A percentile compares a stretch with the other conserved stretches of the same genome.
These are phyloP conservation scores for Macrosteles quadrilineatus DNA, from an alignment of 1,140 invertebrate species.

Conservation along the genomic window DNA sequence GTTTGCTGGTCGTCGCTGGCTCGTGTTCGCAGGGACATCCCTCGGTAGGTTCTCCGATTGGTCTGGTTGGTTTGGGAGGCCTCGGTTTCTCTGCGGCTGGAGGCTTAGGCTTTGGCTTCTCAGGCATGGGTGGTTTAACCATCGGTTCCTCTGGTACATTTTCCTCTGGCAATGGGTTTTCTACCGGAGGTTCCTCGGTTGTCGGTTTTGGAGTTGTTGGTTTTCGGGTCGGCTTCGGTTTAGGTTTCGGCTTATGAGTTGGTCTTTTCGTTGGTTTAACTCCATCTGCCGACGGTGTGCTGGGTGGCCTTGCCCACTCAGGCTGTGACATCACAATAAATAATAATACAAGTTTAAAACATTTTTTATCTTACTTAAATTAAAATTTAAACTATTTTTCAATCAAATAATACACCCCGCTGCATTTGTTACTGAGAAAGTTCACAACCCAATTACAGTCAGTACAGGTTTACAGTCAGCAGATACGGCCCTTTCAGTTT, in stretches of 20 bases:
- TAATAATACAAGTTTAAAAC: too few relatives aligned
- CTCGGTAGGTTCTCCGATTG: not conserved
- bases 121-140: not conserved
- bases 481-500: too few relatives aligned
- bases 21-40: slow-evolving; percentile 17
- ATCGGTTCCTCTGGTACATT: not conserved
- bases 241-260: slow-evolving; percentile 28
- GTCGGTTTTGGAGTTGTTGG: slow-evolving; percentile 26
- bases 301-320: slow-evolving; percentile 68
- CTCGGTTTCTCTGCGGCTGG: not conserved
- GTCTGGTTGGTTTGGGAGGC: too few relatives aligned
- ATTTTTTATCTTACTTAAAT: too few relatives aligned
- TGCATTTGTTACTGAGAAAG: too few relatives aligned
- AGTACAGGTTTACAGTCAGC: too few relatives aligned
- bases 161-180: not conserved
- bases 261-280: slow-evolving; percentile 25
- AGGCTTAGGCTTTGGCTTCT: not conserved
- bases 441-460: too few relatives aligned
- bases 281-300: slow-evolving; percentile 52
- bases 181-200: slow-evolving; percentile 16
- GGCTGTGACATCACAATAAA: slow-evolving; percentile 62
- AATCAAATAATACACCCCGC: too few relatives aligned
- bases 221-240: slow-evolving; percentile 8
- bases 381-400: too few relatives aligned
- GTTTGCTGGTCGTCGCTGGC: slow-evolving; percentile 22